A percentile compares a stretch with the other conserved stretches of the same genome.
Conservation (phyloP, 1,140 invertebrate species). For the Hyles vespertilio region DNA sequence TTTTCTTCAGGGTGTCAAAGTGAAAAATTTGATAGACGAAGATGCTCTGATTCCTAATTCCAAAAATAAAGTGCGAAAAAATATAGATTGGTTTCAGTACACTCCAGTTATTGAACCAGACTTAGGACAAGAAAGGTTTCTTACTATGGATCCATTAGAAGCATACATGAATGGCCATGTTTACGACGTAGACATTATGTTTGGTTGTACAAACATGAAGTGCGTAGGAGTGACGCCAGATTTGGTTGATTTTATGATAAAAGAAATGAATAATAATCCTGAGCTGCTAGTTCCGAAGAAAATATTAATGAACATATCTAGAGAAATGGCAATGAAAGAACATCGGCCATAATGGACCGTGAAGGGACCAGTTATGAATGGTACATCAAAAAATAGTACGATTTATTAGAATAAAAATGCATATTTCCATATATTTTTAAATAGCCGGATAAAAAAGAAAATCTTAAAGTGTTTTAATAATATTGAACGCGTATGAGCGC, state of each 20-base stretch:
- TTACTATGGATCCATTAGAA: conserved; percentile 42
- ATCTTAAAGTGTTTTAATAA: no score
- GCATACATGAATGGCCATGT: conserved; percentile 57
- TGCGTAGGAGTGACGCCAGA: conserved; percentile 39
- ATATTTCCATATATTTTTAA: no score
- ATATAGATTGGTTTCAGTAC: conserved; percentile 35
- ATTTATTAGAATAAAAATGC: no score
- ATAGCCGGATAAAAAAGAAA: no score
- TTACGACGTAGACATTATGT: conserved; percentile 76
- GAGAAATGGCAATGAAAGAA: conserved; percentile 29
- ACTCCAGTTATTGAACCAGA: conserved; percentile 63
- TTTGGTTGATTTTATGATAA: conserved; percentile 26
- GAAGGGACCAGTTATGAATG: no score
- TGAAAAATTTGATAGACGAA: conserved; percentile 45
- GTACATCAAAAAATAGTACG: no score
- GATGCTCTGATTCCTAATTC: conserved; percentile 26
- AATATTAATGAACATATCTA: conserved; percentile 28
- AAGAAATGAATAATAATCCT: conserved; percentile 33
- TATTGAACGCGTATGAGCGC: no score
- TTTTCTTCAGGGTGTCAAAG: conserved; percentile 62
- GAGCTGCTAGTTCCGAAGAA: conserved; percentile 39
- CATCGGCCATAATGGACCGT: no score
- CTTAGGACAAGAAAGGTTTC: conserved; percentile 51
- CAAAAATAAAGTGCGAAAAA: conserved; percentile 25
- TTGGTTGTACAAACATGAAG: conserved; percentile 77